These are phyloP conservation scores for Spisula subtruncata DNA, from an alignment of 2,888 invertebrate species.

Conservation along the genomic window DNA sequence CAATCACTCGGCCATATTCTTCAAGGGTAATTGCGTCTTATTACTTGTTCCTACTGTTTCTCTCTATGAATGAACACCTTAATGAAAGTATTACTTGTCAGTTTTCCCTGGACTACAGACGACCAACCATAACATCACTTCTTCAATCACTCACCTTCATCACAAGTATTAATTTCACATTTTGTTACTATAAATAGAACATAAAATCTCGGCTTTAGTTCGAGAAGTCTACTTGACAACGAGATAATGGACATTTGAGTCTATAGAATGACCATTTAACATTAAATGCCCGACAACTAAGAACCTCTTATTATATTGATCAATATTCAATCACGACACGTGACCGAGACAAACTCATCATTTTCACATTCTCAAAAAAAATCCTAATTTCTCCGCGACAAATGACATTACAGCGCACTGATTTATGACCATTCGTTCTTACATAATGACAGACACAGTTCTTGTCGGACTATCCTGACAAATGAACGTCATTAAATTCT, in stretches of 20 bases:
- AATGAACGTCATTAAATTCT: neutral
- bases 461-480: neutral
- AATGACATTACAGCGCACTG: neutral
- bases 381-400: neutral
- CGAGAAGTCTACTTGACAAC: conserved; percentile 27
- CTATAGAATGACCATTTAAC: conserved; percentile 32
- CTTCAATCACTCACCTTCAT: neutral
- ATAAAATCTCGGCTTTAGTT: conserved; percentile 36
- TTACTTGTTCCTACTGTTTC: neutral
- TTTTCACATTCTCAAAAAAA: neutral
- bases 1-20: too few species aligned
- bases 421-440: neutral
- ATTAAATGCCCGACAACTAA: neutral
- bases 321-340: neutral
- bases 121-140: neutral
- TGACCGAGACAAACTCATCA: neutral
- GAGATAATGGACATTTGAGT: conserved; percentile 28
- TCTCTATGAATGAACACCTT: conserved; percentile 9
- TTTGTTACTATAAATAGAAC: conserved; percentile 33
- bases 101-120: neutral
- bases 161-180: neutral
- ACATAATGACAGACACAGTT: neutral
- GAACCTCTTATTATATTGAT: conserved; percentile 27
- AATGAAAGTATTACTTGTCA: neutral
- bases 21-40: too few species aligned